Conservation (phyloP, 2,888 invertebrate species). For the Ernsta delagoae region DNA sequence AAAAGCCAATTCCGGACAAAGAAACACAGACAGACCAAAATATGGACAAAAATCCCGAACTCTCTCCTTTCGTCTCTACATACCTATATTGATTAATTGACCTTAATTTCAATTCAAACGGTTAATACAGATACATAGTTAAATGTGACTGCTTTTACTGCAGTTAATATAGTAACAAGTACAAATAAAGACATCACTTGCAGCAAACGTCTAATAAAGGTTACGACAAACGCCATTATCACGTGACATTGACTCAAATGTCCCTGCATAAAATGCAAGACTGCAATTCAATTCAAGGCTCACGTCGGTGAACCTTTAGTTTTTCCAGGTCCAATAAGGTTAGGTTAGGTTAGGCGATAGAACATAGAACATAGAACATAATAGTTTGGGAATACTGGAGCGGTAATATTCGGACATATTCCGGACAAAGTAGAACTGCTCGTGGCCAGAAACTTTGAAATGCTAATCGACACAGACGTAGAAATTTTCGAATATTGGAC, state of each 20-base stretch:
- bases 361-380: not conserved
- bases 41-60: no score
- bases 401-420: conserved; percentile 10
- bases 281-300: conserved; percentile 1
- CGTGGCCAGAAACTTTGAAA: conserved; percentile 11
- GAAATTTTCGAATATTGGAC: not conserved
- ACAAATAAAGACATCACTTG: not conserved
- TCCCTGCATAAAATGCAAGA: conserved; percentile 1
- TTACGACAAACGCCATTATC: conserved; percentile 2
- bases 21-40: no score
- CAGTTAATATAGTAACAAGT: not conserved
- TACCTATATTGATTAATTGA: no score
- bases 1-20: no score
- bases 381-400: conserved; percentile 5
- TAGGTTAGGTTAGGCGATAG: not conserved
- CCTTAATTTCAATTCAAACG: no score
- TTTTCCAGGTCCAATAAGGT: conserved; percentile 6
- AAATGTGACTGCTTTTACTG: no score
- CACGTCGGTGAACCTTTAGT: not conserved
- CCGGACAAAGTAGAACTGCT: not conserved
- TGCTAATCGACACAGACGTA: not conserved
- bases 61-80: no score
- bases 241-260: conserved; percentile 3
- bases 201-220: not conserved
- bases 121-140: no score